Percentiles rank a stretch among this genome's conserved stretches.
phyloP scores from a whole-genome alignment of 2,888 invertebrate species.

The Andrena marginata region DNA sequence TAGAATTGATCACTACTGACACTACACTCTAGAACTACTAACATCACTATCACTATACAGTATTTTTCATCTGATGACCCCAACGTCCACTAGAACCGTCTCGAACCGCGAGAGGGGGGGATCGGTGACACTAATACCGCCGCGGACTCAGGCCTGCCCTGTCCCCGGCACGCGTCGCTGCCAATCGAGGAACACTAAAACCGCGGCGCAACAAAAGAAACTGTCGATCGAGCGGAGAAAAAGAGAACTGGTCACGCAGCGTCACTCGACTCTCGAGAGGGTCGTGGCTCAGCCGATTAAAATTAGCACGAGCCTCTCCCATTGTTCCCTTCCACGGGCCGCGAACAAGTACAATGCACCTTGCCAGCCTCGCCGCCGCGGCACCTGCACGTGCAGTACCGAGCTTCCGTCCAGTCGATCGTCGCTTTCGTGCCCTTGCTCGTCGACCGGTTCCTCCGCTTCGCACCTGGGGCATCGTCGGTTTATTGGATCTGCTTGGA shows the following conservation, averaged over 20 bases:
- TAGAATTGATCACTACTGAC: too few relatives aligned
- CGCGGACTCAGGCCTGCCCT: not conserved
- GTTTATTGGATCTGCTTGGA: not conserved
- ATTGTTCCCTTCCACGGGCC: slow-evolving; percentile 54
- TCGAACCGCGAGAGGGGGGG: not conserved
- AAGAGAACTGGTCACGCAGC: slow-evolving; percentile 22
- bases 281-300: slow-evolving; percentile 66
- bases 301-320: slow-evolving; percentile 70
- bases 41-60: slow-evolving; percentile 8
- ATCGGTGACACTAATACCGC: slow-evolving; percentile 26
- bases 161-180: slow-evolving; percentile 4
- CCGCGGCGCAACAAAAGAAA: slow-evolving; percentile 23
- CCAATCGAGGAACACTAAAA: slow-evolving; percentile 21
- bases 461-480: not conserved
- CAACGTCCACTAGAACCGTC: not conserved
- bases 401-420: slow-evolving; percentile 9
- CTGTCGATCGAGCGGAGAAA: slow-evolving; percentile 24
- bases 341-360: slow-evolving; percentile 61
- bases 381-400: slow-evolving; percentile 30
- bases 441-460: not conserved
- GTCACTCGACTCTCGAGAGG: slow-evolving; percentile 47
- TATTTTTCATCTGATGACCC: not conserved
- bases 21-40: not conserved
- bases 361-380: slow-evolving; percentile 12
- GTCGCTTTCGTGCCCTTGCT: slow-evolving; percentile 5